Evolutionary conservation across 2,797 vertebrate genomes (phyloP), one percentile per base, ranked within the genome.

Genomic region (Lates japonicus): DNA sequence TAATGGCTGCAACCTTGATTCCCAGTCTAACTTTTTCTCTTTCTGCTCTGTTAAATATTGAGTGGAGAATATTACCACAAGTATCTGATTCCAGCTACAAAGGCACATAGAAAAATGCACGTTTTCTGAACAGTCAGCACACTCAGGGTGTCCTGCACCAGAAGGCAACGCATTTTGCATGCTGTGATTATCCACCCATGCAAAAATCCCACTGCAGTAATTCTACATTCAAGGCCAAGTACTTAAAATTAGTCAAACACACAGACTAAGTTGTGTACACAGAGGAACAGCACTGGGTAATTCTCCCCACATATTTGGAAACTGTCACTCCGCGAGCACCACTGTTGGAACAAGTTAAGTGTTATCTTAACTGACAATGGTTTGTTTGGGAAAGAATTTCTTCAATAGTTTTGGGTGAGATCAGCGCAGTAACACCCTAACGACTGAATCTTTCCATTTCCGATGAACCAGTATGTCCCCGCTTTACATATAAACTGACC

Each of bases 291-390:
- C 65, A 44, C 69, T 69, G 82, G 78, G 68, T 85, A 82, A 82
- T 81, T 83, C 68, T 70, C 68, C 66, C 68, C 78, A 63, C 44
- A 69, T 78, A 77, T 84, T 85, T 85, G 70, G 67, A 84, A 66
- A 70, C 73, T 49, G 72, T 82, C 80, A 49, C 67, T 81, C 60
- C 60, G 60, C 83, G 63, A 39, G 74, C 66, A 25, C 63, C 61
- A 10, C 52, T 85, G 82, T 88, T 84, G 82, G 76, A 87, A 85
- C 87, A 89, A 84, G 84, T 84, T 57, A 72, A 79, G 46, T 83
- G 83, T 84, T 90, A 82, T 86, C 79, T 76, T 77, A 81, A 80
- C 84, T 86, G 83, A 84, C 82, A 88, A 82, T 78, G 82, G 79
- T 77, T 85, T 90, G 87, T 90, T 90, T 85, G 70, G 70, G 70